A percentile compares a stretch with the other conserved stretches of the same genome.
These are phyloP conservation scores for Pogoniulus pusillus DNA, from an alignment of 2,797 vertebrate species.

Conservation along the genomic window DNA sequence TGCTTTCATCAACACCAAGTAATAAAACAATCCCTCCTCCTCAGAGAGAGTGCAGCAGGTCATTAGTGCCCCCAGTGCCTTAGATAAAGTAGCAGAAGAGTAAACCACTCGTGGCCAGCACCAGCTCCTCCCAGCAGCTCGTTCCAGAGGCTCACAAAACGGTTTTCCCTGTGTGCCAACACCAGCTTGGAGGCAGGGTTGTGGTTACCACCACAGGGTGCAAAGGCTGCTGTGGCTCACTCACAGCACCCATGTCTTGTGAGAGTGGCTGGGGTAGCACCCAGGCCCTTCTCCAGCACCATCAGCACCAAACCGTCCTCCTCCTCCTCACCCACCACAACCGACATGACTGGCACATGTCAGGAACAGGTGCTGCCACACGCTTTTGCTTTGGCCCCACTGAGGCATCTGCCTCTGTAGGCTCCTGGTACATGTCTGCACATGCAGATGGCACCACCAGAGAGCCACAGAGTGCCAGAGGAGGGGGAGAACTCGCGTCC, in stretches of 20 bases:
- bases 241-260: fast-evolving
- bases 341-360: not conserved
- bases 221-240: not conserved
- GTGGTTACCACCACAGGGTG: fast-evolving
- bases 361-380: not conserved
- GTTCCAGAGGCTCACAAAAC: not conserved
- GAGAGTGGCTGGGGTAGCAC: not conserved
- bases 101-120: not conserved
- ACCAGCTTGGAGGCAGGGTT: not conserved
- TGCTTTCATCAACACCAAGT: conserved; percentile 39
- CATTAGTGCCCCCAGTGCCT: not conserved
- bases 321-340: not conserved
- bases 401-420: not conserved
- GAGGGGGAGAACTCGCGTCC: not conserved
- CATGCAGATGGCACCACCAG: not conserved
- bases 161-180: not conserved
- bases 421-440: not conserved
- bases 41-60: not conserved
- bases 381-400: not conserved
- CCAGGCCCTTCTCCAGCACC: not conserved
- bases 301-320: not conserved
- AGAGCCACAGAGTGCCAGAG: not conserved
- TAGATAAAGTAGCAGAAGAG: not conserved
- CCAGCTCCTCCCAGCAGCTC: not conserved
- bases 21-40: conserved; percentile 14